A percentile compares a stretch with the other conserved stretches of the same genome.
phyloP scores from a whole-genome alignment of 1,140 invertebrate genomes.

The Chionoecetes opilio region DNA sequence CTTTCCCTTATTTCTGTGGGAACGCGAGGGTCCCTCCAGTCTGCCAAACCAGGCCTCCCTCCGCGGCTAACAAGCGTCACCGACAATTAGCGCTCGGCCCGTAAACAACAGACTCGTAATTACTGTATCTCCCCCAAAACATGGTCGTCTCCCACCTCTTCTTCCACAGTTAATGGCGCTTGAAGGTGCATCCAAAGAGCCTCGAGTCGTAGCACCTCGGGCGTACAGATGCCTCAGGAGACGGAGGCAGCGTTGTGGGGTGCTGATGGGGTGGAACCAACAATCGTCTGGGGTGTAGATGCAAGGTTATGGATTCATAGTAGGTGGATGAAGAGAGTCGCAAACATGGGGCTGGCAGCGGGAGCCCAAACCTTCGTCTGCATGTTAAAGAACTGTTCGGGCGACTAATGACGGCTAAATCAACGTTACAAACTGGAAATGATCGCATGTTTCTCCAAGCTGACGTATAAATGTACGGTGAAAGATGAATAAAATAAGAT shows the following conservation, averaged over 20 bases:
- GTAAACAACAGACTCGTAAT: slow-evolving; percentile 67
- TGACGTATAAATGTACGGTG: not conserved
- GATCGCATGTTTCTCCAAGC: not conserved
- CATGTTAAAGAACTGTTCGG: not conserved
- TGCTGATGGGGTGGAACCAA: slow-evolving; percentile 42
- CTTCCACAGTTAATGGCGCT: slow-evolving; percentile 67
- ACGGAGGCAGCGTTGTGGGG: not conserved
- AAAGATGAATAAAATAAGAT: not conserved
- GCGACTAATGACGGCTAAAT: not conserved
- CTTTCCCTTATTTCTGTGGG: not conserved
- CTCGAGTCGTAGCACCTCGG: slow-evolving; percentile 32
- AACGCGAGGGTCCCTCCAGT: not conserved
- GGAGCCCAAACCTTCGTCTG: not conserved
- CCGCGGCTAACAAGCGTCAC: slow-evolving; percentile 65
- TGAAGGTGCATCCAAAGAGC: slow-evolving; percentile 65
- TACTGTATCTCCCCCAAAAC: slow-evolving; percentile 58
- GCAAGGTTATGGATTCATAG: not conserved
- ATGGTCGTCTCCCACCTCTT: slow-evolving; percentile 61
- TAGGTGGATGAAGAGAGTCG: not conserved
- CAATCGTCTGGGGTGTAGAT: not conserved
- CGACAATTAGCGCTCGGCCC: slow-evolving; percentile 65
- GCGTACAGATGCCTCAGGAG: not conserved
- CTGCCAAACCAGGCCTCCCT: not conserved
- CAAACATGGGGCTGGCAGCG: not conserved
- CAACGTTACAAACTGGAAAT: not conserved